Evolutionary conservation across 2,888 invertebrate species (phyloP), one percentile per base, ranked within the genome.

Genomic region (Cotesia congregata): DNA sequence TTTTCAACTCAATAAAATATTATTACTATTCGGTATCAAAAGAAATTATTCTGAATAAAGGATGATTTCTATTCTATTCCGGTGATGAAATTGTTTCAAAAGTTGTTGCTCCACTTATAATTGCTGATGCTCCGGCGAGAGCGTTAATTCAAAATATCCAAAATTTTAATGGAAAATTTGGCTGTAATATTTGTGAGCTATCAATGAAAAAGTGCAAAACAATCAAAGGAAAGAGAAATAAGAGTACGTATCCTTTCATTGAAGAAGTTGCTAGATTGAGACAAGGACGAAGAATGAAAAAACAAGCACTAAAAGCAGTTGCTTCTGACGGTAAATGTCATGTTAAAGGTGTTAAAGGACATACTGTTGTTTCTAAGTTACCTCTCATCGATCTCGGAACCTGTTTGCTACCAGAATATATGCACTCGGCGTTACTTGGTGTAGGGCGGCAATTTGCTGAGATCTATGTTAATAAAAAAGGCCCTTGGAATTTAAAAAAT

Each of bases 111-210:
- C 78, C 77, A 7, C 50, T 80, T 12, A 77, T 78, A 30, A 65
- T 79, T 61, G 77, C 79, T 70, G 78, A 78, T 78, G 77, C 78
- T 70, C 75, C 77, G n/a, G 77, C 75, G 7, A 69, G 78, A 72
- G 77, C 78, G n/a, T 15, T 72, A 67, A 50, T 79, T 72, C 78
- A 78, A 78, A 72, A 78, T 71, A 77, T 78, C 38, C 15, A 38
- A 17, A 72, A 73, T 60, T 79, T 78, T 30, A 80, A 80, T 73
- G 78, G 78, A 9, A 20, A 61, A 62, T 77, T 77, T 67, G 80
- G 80, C n/a, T 80, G 73, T 62, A 77, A 77, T 76, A 71, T 80
- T 67, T 80, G 80, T 72, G 75, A 79, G 67, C 77, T 79, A 6
- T 15, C 40, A 7, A 38, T 65, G 65, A 9, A 65, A 65, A 65